Base-by-base conservation (phyloP, 2,113 vertebrate species). In the Chionis minor region DNA sequence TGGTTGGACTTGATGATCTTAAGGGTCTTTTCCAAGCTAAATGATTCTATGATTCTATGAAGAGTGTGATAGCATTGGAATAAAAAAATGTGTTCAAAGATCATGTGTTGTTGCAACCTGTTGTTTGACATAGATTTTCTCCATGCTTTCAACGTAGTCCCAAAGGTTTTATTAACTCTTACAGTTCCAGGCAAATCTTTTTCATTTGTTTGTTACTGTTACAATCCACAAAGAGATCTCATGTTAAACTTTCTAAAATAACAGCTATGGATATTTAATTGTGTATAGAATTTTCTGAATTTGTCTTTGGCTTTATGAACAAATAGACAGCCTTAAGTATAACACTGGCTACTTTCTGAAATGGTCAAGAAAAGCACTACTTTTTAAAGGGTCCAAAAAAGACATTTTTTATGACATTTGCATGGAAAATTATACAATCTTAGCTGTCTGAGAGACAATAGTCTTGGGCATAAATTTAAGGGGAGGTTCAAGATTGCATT, bases 31-130 rank as follows among this genome's bases (percentile, higher is more conserved):
- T 58, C 8, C 20, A 63, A 22, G 4, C 19, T 21, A 21, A 73
- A 14, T 28, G 4, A 32, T 49, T 70, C 26, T 32, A 38, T 55
- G 44, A 32, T 45, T 52, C 44, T 58, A 3, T 27, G 19, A 74
- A 51, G 10, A 62, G 8, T n/a, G 2, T 35, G 18, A 38, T 14
- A 35, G 5, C 8, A 75, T 2, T 24, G 24, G 27, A 67, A 70
- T 27, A 44, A 35, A 66, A n/a, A 56, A 38, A 4, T 7, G 0
- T 5, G 0, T 32, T 63, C 3, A 28, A 3, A 38, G 6, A 6
- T 59, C 15, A 21, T 5, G 3, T 24, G 9, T 30, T 58, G 15
- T n/a, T 82, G 8, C 38, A 71, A 7, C 7, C 11, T 40, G 12
- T 22, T 12, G 2, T 6, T 44, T 75, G 33, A 45, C 4, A 63